A percentile compares a stretch with the other conserved stretches of the same genome.
Evolutionary conservation across 2,888 invertebrate species (phyloP).

Genomic region (Drosophila emarginata): DNA sequence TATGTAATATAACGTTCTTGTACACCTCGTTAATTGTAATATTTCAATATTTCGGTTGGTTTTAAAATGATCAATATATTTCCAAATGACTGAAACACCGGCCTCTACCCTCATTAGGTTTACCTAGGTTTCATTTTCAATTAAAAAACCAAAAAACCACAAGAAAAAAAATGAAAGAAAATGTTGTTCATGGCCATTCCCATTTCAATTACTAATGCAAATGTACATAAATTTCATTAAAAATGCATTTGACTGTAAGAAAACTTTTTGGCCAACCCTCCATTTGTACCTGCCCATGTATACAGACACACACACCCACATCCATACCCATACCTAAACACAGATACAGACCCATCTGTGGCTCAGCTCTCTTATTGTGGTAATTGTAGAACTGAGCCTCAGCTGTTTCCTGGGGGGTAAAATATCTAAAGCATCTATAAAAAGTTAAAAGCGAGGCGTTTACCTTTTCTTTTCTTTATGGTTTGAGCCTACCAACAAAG

Average conservation of each 20-base stretch:
- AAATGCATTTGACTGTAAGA: constrained; percentile 59
- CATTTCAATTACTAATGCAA: constrained; percentile 54
- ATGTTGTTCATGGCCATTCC: constrained; percentile 18
- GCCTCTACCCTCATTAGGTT: background rate
- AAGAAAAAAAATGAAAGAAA: background rate
- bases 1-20: too few species aligned
- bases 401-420: constrained; percentile 54
- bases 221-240: constrained; percentile 70
- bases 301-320: constrained; percentile 36
- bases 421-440: constrained; percentile 47
- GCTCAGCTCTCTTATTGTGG: constrained; percentile 55
- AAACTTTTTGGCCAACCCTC: constrained; percentile 47
- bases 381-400: constrained; percentile 61
- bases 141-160: background rate
- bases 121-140: background rate
- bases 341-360: constrained; percentile 54
- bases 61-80: too few species aligned
- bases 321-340: constrained; percentile 37
- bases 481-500: background rate
- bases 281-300: constrained; percentile 37
- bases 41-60: too few species aligned
- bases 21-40: too few species aligned
- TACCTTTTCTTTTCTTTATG: constrained; percentile 40
- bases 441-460: constrained; percentile 49
- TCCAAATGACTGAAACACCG: background rate